Base-by-base conservation (phyloP, 2,797 vertebrate species). In the Onychomys leucogaster region DNA sequence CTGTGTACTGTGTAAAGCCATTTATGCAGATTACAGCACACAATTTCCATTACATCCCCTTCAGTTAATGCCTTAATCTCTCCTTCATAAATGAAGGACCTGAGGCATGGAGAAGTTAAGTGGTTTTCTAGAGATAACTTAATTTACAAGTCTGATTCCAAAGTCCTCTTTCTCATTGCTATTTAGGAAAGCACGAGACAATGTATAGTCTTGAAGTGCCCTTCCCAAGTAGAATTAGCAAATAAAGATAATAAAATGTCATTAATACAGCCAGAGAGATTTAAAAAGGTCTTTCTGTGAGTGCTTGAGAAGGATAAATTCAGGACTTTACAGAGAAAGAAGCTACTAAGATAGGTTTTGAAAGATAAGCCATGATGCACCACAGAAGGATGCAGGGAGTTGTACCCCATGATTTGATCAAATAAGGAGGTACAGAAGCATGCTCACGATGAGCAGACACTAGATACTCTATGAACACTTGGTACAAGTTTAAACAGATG, bases 11-110 rank as follows among this genome's bases (percentile, higher is more conserved):
- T 49, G 37, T 63, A 49, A 78, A 91, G 25, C n/a, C 84, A 71
- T 67, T 61, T 71, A 43, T 9, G 25, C 52, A 63, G 16, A 71
- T 71, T 55, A 27, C 57, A 16, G 23, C 34, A 41, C 6, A 57
- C 8, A 83, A 69, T 89, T 94, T 63, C 27, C 59, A 61, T 89
- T 41, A 29, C 41, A 61, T 23, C 27, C n/a, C 52, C 11, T 94
- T 55, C 71, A 55, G 69, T 55, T 89, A 78, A 37, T 52, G 34
- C 57, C 32, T 71, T 78, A 59, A 94, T 83, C 23, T 88, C 49
- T 27, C 52, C 69, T 89, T 94, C 77, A 90, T 90, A 89, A 83
- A 52, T 78, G 43, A 73, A 91, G 27, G 65, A 55, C 19, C 12
- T 25, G 27, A 87, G 41, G 57, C 21, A 71, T 73, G 69, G 29